Evolutionary conservation across 2,797 vertebrate genomes (phyloP), one percentile per base, ranked within the genome.

Genomic region (Astyanax mexicanus): DNA sequence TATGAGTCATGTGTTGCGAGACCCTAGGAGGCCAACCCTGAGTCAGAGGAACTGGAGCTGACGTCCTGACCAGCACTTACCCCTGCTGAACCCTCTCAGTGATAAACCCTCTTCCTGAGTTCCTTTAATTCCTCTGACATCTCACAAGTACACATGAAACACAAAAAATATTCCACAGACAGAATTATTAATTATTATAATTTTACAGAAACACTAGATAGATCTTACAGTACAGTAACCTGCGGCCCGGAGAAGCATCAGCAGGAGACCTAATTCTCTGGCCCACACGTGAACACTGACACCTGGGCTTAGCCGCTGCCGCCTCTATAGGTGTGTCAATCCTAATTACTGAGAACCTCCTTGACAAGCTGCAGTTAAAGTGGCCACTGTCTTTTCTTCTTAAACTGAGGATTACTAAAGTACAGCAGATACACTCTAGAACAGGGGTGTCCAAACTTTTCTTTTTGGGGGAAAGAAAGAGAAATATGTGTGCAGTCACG

Each of bases 271-370:
- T 79, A 78, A 82, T 78, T 80, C 9, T 85, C 75, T 72, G 80
- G 77, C 76, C 67, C 74, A 78, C 90, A 91, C 84, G 80, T 89
- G 88, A 83, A 74, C 13, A 29, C 80, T 73, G 86, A 80, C 72
- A 77, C 80, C 83, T 61, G 21, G 66, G 86, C 81, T 89, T 87
- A 80, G 40, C 62, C 82, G 27, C 75, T 74, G 52, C 75, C 21
- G 71, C 79, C 76, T 80, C 69, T 74, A n/a, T 49, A 15, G 35
- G 10, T 57, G 25, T 27, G 85, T 87, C 87, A 88, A 57, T 71
- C 42, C 74, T 83, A 75, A 88, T 89, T 84, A 89, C 76, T 10
- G 74, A 70, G 79, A 83, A 78, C 74, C 84, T 76, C 83, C 80
- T 85, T 32, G 60, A 40, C 69, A 77, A 55, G 76, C 72, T 71